Evolutionary conservation across 2,888 invertebrate species (phyloP).

Genomic region (Craniophora ligustri): DNA sequence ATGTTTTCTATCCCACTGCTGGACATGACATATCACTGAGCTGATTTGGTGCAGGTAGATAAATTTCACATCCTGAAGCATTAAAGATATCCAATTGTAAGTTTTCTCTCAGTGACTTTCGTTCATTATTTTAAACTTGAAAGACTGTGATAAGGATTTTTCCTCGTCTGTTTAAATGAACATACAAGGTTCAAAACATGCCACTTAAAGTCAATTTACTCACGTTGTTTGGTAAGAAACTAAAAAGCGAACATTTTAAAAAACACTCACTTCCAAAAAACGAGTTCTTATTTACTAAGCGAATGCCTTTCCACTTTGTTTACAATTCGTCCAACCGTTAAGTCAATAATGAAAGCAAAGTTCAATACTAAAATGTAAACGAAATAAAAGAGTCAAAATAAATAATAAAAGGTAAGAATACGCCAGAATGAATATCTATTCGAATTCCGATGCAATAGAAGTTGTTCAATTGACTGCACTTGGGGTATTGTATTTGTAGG

Average conservation of each 20-base stretch:
- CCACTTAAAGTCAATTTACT: not conserved
- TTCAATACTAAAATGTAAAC: not conserved
- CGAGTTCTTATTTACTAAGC: constrained; percentile 9
- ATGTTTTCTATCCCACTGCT: no score
- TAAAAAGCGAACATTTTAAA: not conserved
- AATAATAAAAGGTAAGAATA: constrained; percentile 4
- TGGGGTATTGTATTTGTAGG: constrained; percentile 17
- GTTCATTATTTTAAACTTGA: no score
- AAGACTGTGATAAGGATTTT: no score
- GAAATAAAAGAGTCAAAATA: constrained; percentile 12
- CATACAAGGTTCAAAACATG: not conserved
- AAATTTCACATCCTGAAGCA: no score
- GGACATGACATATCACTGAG: no score
- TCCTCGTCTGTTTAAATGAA: not conserved
- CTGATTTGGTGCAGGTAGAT: no score
- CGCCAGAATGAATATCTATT: constrained; percentile 5
- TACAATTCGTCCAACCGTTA: constrained; percentile 9
- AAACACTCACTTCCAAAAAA: not conserved
- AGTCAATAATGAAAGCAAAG: constrained; percentile 20
- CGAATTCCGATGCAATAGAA: constrained; percentile 10
- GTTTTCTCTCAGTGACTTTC: no score
- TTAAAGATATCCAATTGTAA: no score
- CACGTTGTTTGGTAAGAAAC: not conserved
- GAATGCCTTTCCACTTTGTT: constrained; percentile 21
- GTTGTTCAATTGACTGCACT: constrained; percentile 18